phyloP scores from a whole-genome alignment of 2,797 vertebrate species.

The Muscicapa comitata region DNA sequence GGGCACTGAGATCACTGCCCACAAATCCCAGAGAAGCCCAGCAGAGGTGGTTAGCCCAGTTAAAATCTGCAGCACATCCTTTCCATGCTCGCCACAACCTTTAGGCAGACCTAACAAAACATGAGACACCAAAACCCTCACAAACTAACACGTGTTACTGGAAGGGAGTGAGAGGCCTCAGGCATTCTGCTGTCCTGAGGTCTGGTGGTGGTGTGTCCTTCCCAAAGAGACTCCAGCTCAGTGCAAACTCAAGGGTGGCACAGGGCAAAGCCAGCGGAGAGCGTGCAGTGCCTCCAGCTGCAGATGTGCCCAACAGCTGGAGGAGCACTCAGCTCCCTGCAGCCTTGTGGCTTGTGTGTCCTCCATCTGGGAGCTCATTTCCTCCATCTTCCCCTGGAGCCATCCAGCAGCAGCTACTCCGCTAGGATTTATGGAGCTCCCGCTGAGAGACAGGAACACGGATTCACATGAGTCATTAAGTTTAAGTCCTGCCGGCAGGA shows the following conservation, averaged over 20 bases:
- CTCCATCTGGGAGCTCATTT: slow-evolving; percentile 27
- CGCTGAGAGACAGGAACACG: neutral
- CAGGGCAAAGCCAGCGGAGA: neutral
- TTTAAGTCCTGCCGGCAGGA: slow-evolving; percentile 8
- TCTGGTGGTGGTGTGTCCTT: neutral
- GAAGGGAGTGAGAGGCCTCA: neutral
- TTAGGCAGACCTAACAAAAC: neutral
- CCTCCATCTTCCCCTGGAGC: neutral
- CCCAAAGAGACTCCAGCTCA: neutral
- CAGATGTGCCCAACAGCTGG: neutral
- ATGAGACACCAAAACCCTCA: neutral
- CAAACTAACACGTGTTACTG: neutral
- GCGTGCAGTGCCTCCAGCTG: neutral
- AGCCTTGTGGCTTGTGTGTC: neutral
- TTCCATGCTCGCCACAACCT: neutral
- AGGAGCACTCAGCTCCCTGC: neutral
- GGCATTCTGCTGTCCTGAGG: neutral
- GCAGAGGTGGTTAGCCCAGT: neutral
- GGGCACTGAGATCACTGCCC: neutral
- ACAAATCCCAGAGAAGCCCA: neutral
- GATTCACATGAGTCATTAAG: slow-evolving; percentile 50
- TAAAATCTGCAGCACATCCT: neutral
- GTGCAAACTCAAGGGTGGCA: accelerated
- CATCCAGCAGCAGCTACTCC: slow-evolving; percentile 20
- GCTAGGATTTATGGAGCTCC: slow-evolving; percentile 14